Evolutionary conservation across 2,797 vertebrate genomes (phyloP).

Genomic region (Takifugu rubripes): DNA sequence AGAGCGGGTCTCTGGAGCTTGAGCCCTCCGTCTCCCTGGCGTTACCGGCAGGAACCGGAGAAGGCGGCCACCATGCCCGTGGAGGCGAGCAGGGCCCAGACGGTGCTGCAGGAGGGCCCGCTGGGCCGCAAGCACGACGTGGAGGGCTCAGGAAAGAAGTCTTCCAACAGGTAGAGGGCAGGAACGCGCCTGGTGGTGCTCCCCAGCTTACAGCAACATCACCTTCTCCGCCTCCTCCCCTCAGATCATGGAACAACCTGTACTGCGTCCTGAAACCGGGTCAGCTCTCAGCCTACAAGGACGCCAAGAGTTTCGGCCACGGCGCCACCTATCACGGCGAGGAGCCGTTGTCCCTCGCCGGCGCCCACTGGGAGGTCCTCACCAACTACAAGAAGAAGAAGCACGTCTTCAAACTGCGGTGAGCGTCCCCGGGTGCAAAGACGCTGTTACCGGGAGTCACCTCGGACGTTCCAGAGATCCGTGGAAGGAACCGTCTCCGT

Average conservation of each 20-base stretch:
- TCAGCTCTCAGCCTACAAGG: constrained; percentile 89
- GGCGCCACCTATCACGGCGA: constrained; percentile 87
- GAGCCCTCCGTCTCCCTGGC: constrained; percentile 53
- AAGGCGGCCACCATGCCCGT: constrained; percentile 80
- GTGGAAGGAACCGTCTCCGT: no score
- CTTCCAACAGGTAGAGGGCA: constrained; percentile 83
- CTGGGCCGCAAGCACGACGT: constrained; percentile 89
- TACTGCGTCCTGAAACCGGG: constrained; percentile 90
- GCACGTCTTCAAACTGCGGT: constrained; percentile 91
- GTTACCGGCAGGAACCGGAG: constrained; percentile 64
- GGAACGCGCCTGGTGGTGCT: background rate
- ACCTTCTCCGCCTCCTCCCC: background rate
- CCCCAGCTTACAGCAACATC: background rate
- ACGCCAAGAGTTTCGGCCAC: constrained; percentile 84
- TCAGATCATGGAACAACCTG: constrained; percentile 92
- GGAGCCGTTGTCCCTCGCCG: constrained; percentile 80
- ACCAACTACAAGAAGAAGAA: constrained; percentile 95
- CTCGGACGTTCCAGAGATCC: no score
- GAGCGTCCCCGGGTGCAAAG: constrained; percentile 23
- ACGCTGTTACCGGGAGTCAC: no score
- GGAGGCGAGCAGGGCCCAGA: constrained; percentile 57
- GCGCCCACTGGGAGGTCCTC: constrained; percentile 84
- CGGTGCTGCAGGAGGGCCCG: constrained; percentile 82
- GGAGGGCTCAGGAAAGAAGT: constrained; percentile 87
- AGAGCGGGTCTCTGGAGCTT: constrained; percentile 68